Evolutionary conservation across 2,888 invertebrate species (phyloP).

Genomic region (Frankliniella intonsa): DNA sequence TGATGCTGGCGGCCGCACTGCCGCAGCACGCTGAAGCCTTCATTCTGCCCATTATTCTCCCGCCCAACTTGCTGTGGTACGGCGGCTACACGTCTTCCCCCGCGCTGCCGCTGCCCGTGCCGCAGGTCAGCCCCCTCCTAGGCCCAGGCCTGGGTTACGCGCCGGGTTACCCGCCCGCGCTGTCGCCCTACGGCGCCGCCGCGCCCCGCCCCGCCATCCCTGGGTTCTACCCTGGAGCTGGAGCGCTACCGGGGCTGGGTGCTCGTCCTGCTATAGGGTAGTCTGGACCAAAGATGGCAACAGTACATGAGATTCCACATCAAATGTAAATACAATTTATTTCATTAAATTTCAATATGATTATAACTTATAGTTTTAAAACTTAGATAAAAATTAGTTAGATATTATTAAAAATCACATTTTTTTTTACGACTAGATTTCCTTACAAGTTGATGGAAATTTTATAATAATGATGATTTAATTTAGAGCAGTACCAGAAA

Average conservation of each 20-base stretch:
- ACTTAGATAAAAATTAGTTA: too few species aligned
- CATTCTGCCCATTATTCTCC: not conserved
- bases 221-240: not conserved
- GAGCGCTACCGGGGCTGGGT: not conserved
- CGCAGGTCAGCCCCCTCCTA: not conserved
- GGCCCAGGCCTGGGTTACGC: not conserved
- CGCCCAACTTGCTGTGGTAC: constrained; percentile 19
- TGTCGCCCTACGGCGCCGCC: not conserved
- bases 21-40: not conserved
- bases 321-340: too few species aligned
- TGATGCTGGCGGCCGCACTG: not conserved
- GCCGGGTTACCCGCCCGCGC: not conserved
- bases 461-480: too few species aligned
- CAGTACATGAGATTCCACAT: too few species aligned
- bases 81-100: not conserved
- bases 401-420: too few species aligned
- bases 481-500: too few species aligned
- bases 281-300: too few species aligned
- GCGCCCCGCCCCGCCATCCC: not conserved
- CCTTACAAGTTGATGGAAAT: too few species aligned
- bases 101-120: not conserved
- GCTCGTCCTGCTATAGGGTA: not conserved
- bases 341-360: too few species aligned
- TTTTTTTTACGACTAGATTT: too few species aligned
- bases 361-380: too few species aligned